Evolutionary conservation across 2,113 vertebrate genomes (phyloP).

Genomic region (Pogona vitticeps): DNA sequence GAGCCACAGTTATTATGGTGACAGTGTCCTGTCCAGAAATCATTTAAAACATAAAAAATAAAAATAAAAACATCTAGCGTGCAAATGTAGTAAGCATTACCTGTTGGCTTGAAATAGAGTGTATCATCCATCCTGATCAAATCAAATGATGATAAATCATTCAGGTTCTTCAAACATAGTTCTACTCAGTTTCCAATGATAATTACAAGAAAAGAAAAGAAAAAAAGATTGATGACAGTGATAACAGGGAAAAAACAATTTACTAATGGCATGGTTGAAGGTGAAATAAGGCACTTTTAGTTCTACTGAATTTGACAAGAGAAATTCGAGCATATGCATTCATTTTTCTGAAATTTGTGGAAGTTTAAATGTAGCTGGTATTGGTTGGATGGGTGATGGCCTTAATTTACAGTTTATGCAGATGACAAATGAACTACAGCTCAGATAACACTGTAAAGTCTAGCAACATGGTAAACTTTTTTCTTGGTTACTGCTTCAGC

Average conservation of each 20-base stretch:
- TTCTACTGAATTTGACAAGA: background rate
- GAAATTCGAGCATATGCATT: background rate
- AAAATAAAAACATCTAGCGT: background rate
- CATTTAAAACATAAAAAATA: background rate
- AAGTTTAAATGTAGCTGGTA: background rate
- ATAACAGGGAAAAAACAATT: background rate
- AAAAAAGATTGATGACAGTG: background rate
- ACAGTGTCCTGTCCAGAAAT: background rate
- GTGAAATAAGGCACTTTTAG: background rate
- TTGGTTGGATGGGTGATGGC: background rate
- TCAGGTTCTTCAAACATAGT: slow-evolving; percentile 94
- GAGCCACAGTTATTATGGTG: background rate
- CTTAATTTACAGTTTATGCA: background rate
- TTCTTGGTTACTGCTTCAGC: too few relatives aligned
- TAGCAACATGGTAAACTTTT: background rate
- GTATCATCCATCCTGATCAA: slow-evolving; percentile 93
- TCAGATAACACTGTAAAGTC: background rate
- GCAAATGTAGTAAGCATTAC: slow-evolving; percentile 70
- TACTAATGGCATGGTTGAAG: background rate
- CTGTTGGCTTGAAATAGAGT: slow-evolving; percentile 92
- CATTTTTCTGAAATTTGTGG: background rate
- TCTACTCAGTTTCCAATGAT: slow-evolving; percentile 77
- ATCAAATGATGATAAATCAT: slow-evolving; percentile 87
- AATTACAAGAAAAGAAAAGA: slow-evolving; percentile 38
- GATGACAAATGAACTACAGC: background rate